Percentiles rank a stretch among this genome's conserved stretches.
Conservation (phyloP, 2,888 invertebrate genomes). For the Pristionchus entomophagus region DNA sequence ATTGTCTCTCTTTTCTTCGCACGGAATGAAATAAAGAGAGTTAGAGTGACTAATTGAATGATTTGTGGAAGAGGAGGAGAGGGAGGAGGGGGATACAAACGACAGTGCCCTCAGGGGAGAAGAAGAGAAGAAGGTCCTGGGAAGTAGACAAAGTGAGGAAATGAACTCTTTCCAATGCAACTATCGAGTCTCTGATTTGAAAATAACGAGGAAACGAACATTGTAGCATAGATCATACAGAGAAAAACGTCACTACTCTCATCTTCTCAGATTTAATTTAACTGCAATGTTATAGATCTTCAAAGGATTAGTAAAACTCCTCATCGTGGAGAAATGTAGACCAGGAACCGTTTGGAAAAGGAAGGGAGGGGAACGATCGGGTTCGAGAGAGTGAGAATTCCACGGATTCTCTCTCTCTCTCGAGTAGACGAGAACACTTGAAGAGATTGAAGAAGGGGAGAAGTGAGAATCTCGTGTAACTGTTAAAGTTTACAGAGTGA, state of each 20-base stretch:
- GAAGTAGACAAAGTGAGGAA: neutral
- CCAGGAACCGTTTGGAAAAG: neutral
- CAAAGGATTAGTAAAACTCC: too few relatives aligned
- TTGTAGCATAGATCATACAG: too few relatives aligned
- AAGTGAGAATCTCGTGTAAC: constrained; percentile 17
- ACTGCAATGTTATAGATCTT: too few relatives aligned
- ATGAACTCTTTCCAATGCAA: neutral
- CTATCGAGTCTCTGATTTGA: neutral
- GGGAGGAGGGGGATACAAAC: neutral
- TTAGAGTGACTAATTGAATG: constrained; percentile 39
- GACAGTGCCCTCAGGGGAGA: constrained; percentile 27
- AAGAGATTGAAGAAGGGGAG: constrained; percentile 7
- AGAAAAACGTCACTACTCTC: too few relatives aligned
- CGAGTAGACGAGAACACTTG: constrained; percentile 24
- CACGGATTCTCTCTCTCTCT: neutral
- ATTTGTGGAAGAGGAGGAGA: constrained; percentile 30
- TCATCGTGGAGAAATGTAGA: too few relatives aligned
- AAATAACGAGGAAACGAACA: too few relatives aligned
- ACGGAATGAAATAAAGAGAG: neutral
- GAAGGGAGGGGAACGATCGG: neutral
- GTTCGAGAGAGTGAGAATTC: neutral
- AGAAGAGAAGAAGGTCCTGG: neutral
- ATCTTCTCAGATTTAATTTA: too few relatives aligned
- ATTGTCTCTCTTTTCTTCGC: neutral
- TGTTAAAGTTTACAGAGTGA: constrained; percentile 5